Conservation (phyloP, 2,888 invertebrate genomes). For the Melanotus villosus region DNA sequence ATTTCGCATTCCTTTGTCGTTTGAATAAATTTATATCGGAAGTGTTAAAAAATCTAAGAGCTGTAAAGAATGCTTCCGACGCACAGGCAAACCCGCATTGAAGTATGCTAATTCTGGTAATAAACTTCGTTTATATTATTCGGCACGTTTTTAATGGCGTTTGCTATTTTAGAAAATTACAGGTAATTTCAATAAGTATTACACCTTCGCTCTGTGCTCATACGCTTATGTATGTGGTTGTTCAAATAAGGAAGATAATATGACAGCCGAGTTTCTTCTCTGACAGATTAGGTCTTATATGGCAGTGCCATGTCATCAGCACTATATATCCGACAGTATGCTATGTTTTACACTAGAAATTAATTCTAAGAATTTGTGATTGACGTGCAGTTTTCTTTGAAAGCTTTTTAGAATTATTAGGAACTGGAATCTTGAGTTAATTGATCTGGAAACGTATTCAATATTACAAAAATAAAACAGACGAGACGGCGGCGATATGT, state of each 20-base stretch:
- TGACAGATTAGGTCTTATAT: constrained; percentile 44
- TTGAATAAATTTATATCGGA: too few species aligned
- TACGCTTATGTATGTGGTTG: constrained; percentile 29
- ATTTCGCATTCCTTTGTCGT: too few species aligned
- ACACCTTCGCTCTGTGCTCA: constrained; percentile 39
- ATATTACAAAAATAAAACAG: constrained; percentile 53
- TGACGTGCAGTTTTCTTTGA: constrained; percentile 51
- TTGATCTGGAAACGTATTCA: constrained; percentile 52
- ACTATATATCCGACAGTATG: constrained; percentile 47
- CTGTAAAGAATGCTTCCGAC: too few species aligned
- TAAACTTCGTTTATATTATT: too few species aligned
- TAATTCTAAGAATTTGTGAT: constrained; percentile 51
- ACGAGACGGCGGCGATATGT: constrained; percentile 50
- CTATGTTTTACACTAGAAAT: constrained; percentile 53
- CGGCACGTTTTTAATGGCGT: neutral
- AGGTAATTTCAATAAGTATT: constrained; percentile 40
- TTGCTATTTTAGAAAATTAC: constrained; percentile 9
- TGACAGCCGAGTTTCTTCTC: constrained; percentile 44
- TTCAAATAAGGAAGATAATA: constrained; percentile 45
- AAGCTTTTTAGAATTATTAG: constrained; percentile 58
- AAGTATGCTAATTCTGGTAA: too few species aligned
- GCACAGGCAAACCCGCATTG: too few species aligned
- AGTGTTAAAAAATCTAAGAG: too few species aligned
- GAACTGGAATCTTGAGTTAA: constrained; percentile 59
- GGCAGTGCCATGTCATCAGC: constrained; percentile 45